Conservation (phyloP, 2,888 invertebrate genomes). For the Drosophila birchii region DNA sequence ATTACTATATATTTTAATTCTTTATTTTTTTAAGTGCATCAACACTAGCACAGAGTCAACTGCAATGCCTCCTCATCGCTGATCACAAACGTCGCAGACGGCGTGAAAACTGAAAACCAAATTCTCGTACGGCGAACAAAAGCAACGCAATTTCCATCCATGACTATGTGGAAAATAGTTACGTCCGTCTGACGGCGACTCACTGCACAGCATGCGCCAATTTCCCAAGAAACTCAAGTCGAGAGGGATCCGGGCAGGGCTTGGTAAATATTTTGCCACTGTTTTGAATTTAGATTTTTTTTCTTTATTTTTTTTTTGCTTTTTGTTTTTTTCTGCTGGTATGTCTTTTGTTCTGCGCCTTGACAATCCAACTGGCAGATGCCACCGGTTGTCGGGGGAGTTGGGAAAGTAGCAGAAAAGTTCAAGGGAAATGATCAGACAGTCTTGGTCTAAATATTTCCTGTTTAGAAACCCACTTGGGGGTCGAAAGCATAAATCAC, state of each 20-base stretch:
- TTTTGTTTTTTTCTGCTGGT: slow-evolving; percentile 57
- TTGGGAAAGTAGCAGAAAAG: slow-evolving; percentile 30
- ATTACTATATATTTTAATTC: background rate
- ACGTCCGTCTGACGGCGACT: slow-evolving; percentile 52
- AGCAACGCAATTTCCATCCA: slow-evolving; percentile 74
- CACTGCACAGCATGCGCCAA: slow-evolving; percentile 81
- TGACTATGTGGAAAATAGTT: slow-evolving; percentile 63
- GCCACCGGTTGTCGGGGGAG: slow-evolving; percentile 43
- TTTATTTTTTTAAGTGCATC: slow-evolving; percentile 2
- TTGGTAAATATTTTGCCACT: slow-evolving; percentile 77
- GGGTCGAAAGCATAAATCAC: slow-evolving; percentile 26
- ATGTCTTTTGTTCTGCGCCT: slow-evolving; percentile 64
- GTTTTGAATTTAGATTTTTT: slow-evolving; percentile 59
- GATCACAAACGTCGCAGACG: slow-evolving; percentile 51
- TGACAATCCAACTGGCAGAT: slow-evolving; percentile 67
- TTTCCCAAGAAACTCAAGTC: slow-evolving; percentile 74
- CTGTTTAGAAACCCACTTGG: slow-evolving; percentile 29
- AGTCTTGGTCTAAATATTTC: slow-evolving; percentile 36
- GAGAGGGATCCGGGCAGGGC: slow-evolving; percentile 61
- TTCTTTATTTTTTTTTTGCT: background rate
- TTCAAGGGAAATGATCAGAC: slow-evolving; percentile 36
- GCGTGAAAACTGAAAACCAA: slow-evolving; percentile 50
- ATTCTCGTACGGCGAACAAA: slow-evolving; percentile 56
- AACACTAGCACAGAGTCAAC: slow-evolving; percentile 54
- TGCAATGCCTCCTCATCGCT: slow-evolving; percentile 60